phyloP scores from a whole-genome alignment of 1,140 invertebrate genomes.

The Trichomalopsis sarcophagae region DNA sequence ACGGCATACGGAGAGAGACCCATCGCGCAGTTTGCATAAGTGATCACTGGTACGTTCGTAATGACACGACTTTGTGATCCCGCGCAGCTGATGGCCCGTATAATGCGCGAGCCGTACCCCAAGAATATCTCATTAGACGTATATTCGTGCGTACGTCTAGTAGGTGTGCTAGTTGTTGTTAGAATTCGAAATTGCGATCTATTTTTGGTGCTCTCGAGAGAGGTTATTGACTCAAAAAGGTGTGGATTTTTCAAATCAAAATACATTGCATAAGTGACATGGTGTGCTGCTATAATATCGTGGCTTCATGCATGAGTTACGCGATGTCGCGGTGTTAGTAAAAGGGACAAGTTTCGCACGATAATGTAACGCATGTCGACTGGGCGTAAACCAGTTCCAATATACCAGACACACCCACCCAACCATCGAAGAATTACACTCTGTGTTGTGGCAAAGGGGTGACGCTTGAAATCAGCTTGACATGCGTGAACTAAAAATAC shows the following conservation, averaged over 20 bases:
- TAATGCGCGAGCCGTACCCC: not conserved
- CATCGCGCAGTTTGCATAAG: conserved; percentile 16
- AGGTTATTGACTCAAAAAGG: too few relatives aligned
- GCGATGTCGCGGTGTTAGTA: not conserved
- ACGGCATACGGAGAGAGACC: not conserved
- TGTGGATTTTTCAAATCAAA: too few relatives aligned
- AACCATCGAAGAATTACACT: not conserved
- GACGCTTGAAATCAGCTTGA: not conserved
- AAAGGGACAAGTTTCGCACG: not conserved
- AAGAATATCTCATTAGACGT: not conserved
- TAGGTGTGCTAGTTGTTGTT: not conserved
- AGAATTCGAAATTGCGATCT: not conserved
- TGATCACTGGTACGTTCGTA: conserved; percentile 14
- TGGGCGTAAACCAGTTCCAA: not conserved
- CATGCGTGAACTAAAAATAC: not conserved
- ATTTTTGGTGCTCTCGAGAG: not conserved
- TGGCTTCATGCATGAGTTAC: not conserved
- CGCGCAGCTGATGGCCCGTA: not conserved
- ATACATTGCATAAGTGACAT: not conserved
- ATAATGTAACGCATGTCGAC: not conserved
- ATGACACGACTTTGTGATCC: conserved; percentile 6
- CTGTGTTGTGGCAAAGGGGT: not conserved
- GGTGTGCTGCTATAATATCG: not conserved
- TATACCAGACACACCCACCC: not conserved
- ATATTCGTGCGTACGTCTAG: not conserved